phyloP scores from a whole-genome alignment of 1,140 invertebrate species.

The Euwallacea fornicatus region DNA sequence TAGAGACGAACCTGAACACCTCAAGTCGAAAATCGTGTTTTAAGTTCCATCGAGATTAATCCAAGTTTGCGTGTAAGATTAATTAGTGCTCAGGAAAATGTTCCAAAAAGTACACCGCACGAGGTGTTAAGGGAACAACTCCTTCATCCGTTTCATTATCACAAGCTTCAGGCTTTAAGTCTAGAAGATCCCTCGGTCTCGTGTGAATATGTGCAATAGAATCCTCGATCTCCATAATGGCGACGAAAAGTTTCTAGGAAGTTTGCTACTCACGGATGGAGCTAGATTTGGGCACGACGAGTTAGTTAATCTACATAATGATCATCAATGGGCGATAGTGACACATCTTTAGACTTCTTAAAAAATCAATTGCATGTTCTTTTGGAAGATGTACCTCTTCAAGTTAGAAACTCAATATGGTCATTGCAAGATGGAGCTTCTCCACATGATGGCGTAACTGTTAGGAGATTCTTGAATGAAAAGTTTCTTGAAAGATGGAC shows the following conservation, averaged over 20 bases:
- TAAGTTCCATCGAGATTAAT: too few species aligned
- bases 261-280: background rate
- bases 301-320: background rate
- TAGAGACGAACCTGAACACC: too few species aligned
- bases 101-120: too few species aligned
- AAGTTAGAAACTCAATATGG: background rate
- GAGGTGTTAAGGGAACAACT: too few species aligned
- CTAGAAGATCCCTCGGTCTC: too few species aligned
- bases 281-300: background rate
- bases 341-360: background rate
- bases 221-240: background rate
- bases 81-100: too few species aligned
- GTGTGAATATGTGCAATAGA: constrained; percentile 1
- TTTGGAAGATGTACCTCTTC: constrained; percentile 2
- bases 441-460: background rate
- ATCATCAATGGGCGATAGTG: background rate
- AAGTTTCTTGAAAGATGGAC: too few species aligned
- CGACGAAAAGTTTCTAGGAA: background rate
- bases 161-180: too few species aligned
- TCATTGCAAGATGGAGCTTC: background rate
- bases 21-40: too few species aligned
- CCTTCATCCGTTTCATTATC: too few species aligned
- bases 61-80: too few species aligned
- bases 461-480: too few species aligned
- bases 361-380: background rate